Base-by-base conservation (phyloP, 2,113 vertebrate species). In the Poeciliopsis prolifica region DNA sequence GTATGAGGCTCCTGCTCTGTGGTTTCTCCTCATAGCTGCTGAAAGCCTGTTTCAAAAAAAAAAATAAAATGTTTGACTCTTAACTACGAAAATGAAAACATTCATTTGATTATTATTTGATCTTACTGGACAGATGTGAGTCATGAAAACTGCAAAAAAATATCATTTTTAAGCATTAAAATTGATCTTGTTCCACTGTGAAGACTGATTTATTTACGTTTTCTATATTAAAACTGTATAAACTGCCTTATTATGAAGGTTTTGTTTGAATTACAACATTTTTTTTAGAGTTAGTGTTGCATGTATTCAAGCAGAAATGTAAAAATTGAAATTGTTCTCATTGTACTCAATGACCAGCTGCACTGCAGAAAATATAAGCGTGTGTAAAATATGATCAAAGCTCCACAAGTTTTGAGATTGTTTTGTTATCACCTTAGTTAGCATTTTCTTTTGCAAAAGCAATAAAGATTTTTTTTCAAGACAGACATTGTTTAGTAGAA, bases 1-100 rank as follows among this genome's bases (percentile, higher is more conserved):
- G 40, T 35, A 12, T 22, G 44, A 79, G 77, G 72, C 73, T 81
- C 61, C 12, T 72, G 70, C 65, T 70, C 60, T 5, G 44, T 51
- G 37, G 72, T 70, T 67, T 44, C 64, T 5, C 35, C n/a, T 35
- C n/a, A 29, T 1, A 11, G 67, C 61, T 61, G 22, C 40, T 63
- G 31, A 72, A 60, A 64, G 48, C 61, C 3, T 7, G 19, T 64
- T 40, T 17, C 14, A 33, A 7, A 0, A 35, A 35, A 37, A n/a
- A 33, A 7, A 0, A 35, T 26, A 37, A 31, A 31, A 31, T 31
- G 30, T 31, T 70, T 44, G 13, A 42, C 26, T 67, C 9, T 24
- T 6, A n/a, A n/a, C 22, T 17, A n/a, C 44, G n/a, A 58, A 37
- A n/a, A 24, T 58, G 11, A 10, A 58, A n/a, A 58, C 22, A 58